Conservation (phyloP, 2,888 invertebrate genomes). For the Epiblema foenella region DNA sequence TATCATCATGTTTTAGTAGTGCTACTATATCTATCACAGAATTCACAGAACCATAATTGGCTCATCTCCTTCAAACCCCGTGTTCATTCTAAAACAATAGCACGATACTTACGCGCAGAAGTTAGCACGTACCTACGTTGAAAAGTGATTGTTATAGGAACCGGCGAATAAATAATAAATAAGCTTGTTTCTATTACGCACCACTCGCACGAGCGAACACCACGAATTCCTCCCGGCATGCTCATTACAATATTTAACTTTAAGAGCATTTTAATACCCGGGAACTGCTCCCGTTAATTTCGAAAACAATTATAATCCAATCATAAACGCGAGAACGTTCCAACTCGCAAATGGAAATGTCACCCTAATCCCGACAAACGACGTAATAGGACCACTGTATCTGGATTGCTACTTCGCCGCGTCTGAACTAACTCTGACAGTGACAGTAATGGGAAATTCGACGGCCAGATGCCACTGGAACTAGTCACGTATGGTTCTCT, state of each 20-base stretch:
- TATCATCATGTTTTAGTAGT: no score
- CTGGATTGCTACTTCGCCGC: constrained; percentile 37
- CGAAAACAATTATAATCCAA: constrained; percentile 57
- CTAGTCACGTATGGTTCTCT: constrained; percentile 25
- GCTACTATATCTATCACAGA: no score
- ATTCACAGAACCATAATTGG: no score
- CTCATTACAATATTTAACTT: constrained; percentile 41
- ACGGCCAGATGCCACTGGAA: constrained; percentile 33
- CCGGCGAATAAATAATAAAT: background rate
- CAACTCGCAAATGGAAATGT: constrained; percentile 57
- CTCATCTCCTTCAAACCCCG: no score
- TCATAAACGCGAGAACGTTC: constrained; percentile 49
- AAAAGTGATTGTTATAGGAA: background rate
- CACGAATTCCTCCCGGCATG: constrained; percentile 7
- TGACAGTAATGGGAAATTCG: constrained; percentile 43
- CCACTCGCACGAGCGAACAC: constrained; percentile 1
- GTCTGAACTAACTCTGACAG: constrained; percentile 36
- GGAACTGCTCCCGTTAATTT: constrained; percentile 45
- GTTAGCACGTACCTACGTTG: no score
- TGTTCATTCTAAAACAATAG: background rate
- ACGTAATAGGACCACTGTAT: constrained; percentile 43
- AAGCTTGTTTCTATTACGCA: background rate
- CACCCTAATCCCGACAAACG: constrained; percentile 62
- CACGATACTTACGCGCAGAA: no score
- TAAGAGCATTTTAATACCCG: constrained; percentile 29